Evolutionary conservation across 2,113 vertebrate genomes (phyloP).

Genomic region (Nycticryphes semicollaris): DNA sequence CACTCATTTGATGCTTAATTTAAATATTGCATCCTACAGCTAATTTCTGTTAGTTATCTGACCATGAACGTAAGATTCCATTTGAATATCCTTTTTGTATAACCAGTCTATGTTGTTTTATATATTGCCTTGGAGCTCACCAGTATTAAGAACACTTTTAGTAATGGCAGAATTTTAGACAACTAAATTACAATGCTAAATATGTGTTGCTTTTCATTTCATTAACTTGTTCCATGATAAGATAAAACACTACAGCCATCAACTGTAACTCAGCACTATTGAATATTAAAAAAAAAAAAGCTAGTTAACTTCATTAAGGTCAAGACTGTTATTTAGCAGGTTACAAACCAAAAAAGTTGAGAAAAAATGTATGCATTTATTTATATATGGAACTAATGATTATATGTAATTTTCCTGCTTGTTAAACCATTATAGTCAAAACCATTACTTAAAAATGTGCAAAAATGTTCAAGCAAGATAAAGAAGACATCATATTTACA

Average conservation of each 20-base stretch:
- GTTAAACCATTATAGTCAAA: constrained; percentile 12
- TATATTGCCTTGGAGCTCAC: constrained; percentile 65
- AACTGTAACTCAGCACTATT: constrained; percentile 44
- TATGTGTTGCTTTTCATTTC: constrained; percentile 68
- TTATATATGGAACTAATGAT: background rate
- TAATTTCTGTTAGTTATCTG: constrained; percentile 21
- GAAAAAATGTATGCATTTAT: background rate
- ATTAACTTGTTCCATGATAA: constrained; percentile 64
- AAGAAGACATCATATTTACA: background rate
- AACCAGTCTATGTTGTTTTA: constrained; percentile 69
- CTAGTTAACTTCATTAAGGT: background rate
- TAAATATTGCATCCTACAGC: constrained; percentile 17
- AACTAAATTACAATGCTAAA: constrained; percentile 41
- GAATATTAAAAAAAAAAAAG: constrained; percentile 27
- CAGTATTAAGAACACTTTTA: constrained; percentile 53
- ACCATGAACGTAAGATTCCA: constrained; percentile 25
- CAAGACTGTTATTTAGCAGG: constrained; percentile 13
- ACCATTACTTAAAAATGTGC: background rate
- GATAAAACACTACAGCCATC: constrained; percentile 46
- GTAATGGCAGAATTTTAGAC: constrained; percentile 30
- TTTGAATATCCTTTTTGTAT: constrained; percentile 35
- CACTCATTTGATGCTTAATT: constrained; percentile 46
- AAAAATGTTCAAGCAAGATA: constrained; percentile 30
- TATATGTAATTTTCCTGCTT: constrained; percentile 6
- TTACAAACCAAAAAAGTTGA: background rate